Base-by-base conservation (phyloP, 2,888 invertebrate species). In the Chrysotoxum bicinctum region DNA sequence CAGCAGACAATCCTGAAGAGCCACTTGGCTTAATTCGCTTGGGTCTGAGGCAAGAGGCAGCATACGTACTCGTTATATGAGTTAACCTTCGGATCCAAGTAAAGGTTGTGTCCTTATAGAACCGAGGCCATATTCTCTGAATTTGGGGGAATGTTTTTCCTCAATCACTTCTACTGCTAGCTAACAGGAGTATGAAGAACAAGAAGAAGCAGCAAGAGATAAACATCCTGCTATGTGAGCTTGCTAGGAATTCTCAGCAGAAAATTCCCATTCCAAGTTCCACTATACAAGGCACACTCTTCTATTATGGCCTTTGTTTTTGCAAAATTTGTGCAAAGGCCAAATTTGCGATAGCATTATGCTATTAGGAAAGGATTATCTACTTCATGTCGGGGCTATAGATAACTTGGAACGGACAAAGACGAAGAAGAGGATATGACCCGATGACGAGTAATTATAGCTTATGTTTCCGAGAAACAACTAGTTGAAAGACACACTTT, bases 311-410 rank as follows among this genome's bases (percentile, higher is more conserved):
- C 35, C 62, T 64, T 66, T 70, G 70, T 58, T 77, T 43, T 43
- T 40, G 45, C 30, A 58, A 58, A 48, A 54, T 62, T 35, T 56
- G 50, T 79, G 43, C 64, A 75, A 74, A 66, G 70, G 70, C 60
- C 69, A 50, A 70, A 82, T 72, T 37, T 66, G 52, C 64, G 16
- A 62, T 72, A 60, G 52, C 52, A 80, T 76, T 84, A 75, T 84
- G 66, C 50, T 84, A 84, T 84, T 80, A 80, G 70, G 52, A 45
- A 60, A 75, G 80, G 84, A 79, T 84, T 72, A 80, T 84, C 84
- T 75, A 54, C 66, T 48, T 52, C 45, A 52, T 78, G 45, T 45
- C 45, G 68, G 58, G n/a, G 19, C 14, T 12, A 48, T 32, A 54
- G 60, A 70, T 56, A 66, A 68, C 68, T 68, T 62, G 30, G 30